Conservation (phyloP, 2,888 invertebrate species). For the Hirtodrosophila confusa region DNA sequence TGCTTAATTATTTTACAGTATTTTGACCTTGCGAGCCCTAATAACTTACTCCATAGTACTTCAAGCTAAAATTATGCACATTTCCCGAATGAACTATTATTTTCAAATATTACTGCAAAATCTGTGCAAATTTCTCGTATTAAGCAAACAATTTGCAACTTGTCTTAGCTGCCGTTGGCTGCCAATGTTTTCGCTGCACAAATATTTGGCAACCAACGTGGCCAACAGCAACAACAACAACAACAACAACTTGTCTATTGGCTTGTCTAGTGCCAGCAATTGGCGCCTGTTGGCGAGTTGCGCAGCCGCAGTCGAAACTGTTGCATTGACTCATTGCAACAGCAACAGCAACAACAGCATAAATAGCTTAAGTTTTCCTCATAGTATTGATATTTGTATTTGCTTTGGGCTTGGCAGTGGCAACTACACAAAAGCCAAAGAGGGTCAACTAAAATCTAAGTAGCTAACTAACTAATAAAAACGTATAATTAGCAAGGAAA, state of each 20-base stretch:
- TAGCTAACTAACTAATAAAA: constrained; percentile 2
- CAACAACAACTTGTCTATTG: constrained; percentile 1
- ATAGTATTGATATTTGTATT: constrained; percentile 39
- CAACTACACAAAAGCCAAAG: constrained; percentile 18
- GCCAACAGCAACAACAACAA: constrained; percentile 23
- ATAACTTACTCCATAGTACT: neutral
- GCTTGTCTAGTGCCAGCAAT: constrained; percentile 13
- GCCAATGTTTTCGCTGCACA: constrained; percentile 60
- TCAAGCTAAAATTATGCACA: constrained; percentile 23
- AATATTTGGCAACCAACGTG: constrained; percentile 62
- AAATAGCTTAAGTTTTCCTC: constrained; percentile 3
- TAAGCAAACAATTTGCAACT: constrained; percentile 22
- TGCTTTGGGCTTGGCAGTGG: constrained; percentile 40
- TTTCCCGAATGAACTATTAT: constrained; percentile 3
- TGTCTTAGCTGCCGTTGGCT: constrained; percentile 22
- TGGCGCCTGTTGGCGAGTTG: constrained; percentile 48
- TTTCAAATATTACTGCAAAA: constrained; percentile 15
- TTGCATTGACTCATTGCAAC: constrained; percentile 58
- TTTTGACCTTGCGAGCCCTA: constrained; percentile 27
- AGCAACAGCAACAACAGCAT: constrained; percentile 35
- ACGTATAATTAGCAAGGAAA: constrained; percentile 29
- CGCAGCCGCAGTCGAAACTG: constrained; percentile 43
- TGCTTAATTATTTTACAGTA: constrained; percentile 4
- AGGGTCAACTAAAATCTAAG: constrained; percentile 16
- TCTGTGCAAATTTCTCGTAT: constrained; percentile 12